phyloP scores from a whole-genome alignment of 2,888 invertebrate species.

The Macaria notata region DNA sequence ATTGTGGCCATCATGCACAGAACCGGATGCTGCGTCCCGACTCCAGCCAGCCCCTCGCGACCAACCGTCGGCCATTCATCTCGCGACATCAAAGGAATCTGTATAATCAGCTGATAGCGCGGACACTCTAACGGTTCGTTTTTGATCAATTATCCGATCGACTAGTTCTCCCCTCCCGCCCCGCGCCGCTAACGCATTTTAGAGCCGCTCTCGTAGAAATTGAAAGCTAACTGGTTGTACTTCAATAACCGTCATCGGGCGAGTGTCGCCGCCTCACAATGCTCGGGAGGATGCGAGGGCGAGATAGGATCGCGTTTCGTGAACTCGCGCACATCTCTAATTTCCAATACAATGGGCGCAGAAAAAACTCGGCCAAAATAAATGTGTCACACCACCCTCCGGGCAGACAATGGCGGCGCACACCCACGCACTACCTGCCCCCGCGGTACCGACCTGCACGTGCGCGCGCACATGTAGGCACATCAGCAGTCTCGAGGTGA shows the following conservation, averaged over 20 bases:
- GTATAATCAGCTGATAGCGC: conserved; percentile 70
- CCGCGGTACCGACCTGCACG: conserved; percentile 32
- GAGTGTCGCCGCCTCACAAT: conserved; percentile 47
- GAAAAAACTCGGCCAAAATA: conserved; percentile 78
- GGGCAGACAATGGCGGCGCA: conserved; percentile 72
- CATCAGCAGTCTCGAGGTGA: conserved; percentile 75
- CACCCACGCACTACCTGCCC: conserved; percentile 35
- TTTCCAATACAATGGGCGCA: conserved; percentile 78
- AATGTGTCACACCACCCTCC: conserved; percentile 70
- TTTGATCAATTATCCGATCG: conserved; percentile 70
- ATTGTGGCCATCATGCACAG: conserved; percentile 73
- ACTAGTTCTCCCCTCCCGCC: conserved; percentile 47
- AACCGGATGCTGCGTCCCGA: conserved; percentile 77
- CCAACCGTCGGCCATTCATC: conserved; percentile 66
- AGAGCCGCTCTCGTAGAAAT: conserved; percentile 62
- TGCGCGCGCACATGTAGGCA: conserved; percentile 50
- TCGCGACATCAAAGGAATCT: conserved; percentile 65
- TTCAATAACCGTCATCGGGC: conserved; percentile 50
- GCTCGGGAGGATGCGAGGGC: conserved; percentile 63
- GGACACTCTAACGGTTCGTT: conserved; percentile 63
- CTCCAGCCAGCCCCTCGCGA: conserved; percentile 27
- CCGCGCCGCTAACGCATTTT: conserved; percentile 55
- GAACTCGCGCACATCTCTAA: conserved; percentile 76
- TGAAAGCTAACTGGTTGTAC: conserved; percentile 75
- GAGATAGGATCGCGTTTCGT: conserved; percentile 77